These are phyloP conservation scores for Eulithis prunata DNA, from an alignment of 2,888 invertebrate genomes.

Conservation along the genomic window DNA sequence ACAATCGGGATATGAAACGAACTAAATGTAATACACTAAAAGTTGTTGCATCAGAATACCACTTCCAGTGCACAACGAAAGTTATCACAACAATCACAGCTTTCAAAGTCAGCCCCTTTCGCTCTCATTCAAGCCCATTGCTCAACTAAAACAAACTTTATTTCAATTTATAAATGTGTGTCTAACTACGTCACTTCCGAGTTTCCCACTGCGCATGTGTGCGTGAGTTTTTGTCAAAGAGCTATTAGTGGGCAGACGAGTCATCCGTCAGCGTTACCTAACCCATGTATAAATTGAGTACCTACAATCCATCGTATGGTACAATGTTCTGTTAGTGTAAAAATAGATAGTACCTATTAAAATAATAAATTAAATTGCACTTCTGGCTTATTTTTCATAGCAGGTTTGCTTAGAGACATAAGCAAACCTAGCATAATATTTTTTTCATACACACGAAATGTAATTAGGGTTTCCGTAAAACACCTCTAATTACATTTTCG, in stretches of 20 bases:
- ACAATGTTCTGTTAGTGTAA: too few relatives aligned
- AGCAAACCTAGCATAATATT: too few relatives aligned
- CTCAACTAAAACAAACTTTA: slow-evolving; percentile 84
- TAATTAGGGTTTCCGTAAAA: too few relatives aligned
- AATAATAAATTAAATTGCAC: too few relatives aligned
- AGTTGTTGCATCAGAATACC: slow-evolving; percentile 27
- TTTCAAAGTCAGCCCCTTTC: slow-evolving; percentile 62
- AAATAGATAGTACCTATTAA: too few relatives aligned
- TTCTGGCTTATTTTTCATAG: too few relatives aligned
- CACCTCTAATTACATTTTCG: too few relatives aligned
- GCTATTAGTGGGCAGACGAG: slow-evolving; percentile 6
- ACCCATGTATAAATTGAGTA: too few relatives aligned
- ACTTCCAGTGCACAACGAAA: slow-evolving; percentile 46
- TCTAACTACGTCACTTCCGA: slow-evolving; percentile 53
- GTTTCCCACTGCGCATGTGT: slow-evolving; percentile 69
- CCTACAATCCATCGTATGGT: too few relatives aligned
- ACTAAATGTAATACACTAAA: slow-evolving; percentile 4
- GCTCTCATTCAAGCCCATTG: slow-evolving; percentile 80
- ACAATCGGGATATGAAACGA: background rate
- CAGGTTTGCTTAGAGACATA: too few relatives aligned
- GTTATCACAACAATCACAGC: slow-evolving; percentile 69
- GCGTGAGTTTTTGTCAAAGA: slow-evolving; percentile 62
- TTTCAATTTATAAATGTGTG: slow-evolving; percentile 79
- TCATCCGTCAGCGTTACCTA: background rate
- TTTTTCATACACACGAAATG: too few relatives aligned